Evolutionary conservation across 2,113 vertebrate species (phyloP).

Genomic region (Ascaphus truei): DNA sequence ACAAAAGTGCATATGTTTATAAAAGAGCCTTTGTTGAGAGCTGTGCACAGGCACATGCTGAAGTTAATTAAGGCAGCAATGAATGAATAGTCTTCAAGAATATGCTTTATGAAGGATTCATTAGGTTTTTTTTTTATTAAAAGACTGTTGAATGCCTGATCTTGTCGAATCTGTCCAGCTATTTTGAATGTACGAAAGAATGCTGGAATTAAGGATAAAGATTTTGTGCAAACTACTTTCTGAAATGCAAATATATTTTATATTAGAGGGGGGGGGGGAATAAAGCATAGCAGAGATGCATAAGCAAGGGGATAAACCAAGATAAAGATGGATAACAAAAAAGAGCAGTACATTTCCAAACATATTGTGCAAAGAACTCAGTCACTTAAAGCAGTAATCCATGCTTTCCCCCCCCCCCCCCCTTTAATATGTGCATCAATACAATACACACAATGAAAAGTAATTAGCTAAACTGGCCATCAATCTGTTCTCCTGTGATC

Average conservation of each 20-base stretch:
- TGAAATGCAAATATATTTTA: neutral
- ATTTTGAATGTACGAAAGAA: neutral
- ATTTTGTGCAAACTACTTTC: neutral
- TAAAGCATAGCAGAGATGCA: too few species aligned
- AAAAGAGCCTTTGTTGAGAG: slow-evolving; percentile 20
- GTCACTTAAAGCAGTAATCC: too few species aligned
- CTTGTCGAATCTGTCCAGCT: neutral
- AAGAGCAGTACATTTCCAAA: too few species aligned
- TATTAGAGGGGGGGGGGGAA: neutral
- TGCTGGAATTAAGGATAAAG: neutral
- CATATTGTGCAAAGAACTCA: too few species aligned
- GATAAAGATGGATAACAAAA: too few species aligned
- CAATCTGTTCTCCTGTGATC: too few species aligned
- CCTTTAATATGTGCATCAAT: too few species aligned
- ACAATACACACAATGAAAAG: too few species aligned
- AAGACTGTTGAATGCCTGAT: neutral
- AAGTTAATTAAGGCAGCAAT: slow-evolving; percentile 10
- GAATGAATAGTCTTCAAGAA: neutral
- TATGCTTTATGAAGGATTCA: slow-evolving; percentile 10
- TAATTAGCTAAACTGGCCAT: too few species aligned
- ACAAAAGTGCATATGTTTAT: slow-evolving; percentile 27
- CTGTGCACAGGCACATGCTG: neutral
- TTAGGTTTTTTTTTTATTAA: slow-evolving; percentile 5
- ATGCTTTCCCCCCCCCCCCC: too few species aligned
- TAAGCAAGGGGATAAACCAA: too few species aligned